These are phyloP conservation scores for Galeopsomyia nigrocyanea DNA, from an alignment of 2,888 invertebrate genomes.

Conservation along the genomic window DNA sequence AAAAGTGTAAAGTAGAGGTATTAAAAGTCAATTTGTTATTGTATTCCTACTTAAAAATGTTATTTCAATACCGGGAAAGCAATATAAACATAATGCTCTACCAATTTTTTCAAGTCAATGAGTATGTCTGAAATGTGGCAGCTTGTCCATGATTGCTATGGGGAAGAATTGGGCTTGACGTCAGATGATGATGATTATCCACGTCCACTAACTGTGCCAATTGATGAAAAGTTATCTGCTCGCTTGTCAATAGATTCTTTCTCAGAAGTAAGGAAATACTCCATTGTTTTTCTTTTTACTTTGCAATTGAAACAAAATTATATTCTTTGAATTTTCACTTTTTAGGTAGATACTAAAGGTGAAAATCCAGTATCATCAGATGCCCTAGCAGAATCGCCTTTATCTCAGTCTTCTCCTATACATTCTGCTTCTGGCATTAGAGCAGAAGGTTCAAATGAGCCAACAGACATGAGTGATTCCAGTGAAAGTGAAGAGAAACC, in stretches of 20 bases:
- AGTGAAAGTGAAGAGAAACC: conserved; percentile 86
- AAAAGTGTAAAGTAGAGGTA: conserved; percentile 46
- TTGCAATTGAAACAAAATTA: background rate
- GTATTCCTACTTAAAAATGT: conserved; percentile 34
- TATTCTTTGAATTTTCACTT: conserved; percentile 2
- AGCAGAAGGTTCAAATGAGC: conserved; percentile 61
- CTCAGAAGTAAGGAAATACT: conserved; percentile 66
- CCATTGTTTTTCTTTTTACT: conserved; percentile 52
- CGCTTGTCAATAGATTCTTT: conserved; percentile 71
- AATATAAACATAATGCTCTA: conserved; percentile 23
- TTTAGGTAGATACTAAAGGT: conserved; percentile 41
- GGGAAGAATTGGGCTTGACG: conserved; percentile 92
- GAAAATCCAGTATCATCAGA: conserved; percentile 50
- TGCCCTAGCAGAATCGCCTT: conserved; percentile 36
- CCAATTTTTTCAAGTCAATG: conserved; percentile 70
- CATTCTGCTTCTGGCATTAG: conserved; percentile 37
- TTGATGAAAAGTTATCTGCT: conserved; percentile 64
- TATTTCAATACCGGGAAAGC: conserved; percentile 18
- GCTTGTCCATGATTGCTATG: conserved; percentile 92
- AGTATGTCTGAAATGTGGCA: conserved; percentile 74
- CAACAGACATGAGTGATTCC: conserved; percentile 85
- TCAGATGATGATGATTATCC: conserved; percentile 92
- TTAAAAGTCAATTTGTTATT: conserved; percentile 44
- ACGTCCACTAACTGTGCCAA: conserved; percentile 67
- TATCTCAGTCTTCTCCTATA: conserved; percentile 42